Conservation (phyloP, 2,113 vertebrate species). For the Proteles cristata region DNA sequence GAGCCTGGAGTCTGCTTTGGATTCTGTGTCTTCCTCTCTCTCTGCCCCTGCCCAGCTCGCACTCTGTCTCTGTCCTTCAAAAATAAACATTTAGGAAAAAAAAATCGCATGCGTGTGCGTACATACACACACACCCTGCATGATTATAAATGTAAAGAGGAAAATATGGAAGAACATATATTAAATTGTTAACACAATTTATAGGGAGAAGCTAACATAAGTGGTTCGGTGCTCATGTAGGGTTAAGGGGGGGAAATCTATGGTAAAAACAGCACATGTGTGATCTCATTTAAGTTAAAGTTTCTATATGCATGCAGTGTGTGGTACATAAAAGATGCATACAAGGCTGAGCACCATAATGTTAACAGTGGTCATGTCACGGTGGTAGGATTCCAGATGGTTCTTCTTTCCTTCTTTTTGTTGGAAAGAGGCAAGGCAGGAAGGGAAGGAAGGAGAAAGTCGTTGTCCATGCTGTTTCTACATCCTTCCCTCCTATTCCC, state of each 20-base stretch:
- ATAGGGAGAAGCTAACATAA: background rate
- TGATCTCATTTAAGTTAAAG: background rate
- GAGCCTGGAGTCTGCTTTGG: no score
- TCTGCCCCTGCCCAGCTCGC: no score
- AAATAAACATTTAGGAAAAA: no score
- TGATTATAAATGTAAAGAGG: background rate
- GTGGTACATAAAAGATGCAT: background rate
- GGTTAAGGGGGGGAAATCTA: background rate
- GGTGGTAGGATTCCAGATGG: background rate
- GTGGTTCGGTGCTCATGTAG: background rate
- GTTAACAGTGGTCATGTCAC: background rate
- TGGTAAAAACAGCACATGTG: background rate
- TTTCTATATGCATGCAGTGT: background rate
- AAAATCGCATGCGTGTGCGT: no score
- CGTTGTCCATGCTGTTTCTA: background rate
- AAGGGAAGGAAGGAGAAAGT: background rate
- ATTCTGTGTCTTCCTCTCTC: no score
- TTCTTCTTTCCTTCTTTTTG: background rate
- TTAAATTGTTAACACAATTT: background rate
- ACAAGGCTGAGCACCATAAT: background rate
- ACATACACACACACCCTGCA: background rate
- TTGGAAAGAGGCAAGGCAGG: background rate
- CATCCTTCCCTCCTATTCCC: background rate
- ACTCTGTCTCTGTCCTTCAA: no score
- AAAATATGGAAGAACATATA: background rate